phyloP scores from a whole-genome alignment of 2,888 invertebrate species.

The Callosobruchus maculatus region DNA sequence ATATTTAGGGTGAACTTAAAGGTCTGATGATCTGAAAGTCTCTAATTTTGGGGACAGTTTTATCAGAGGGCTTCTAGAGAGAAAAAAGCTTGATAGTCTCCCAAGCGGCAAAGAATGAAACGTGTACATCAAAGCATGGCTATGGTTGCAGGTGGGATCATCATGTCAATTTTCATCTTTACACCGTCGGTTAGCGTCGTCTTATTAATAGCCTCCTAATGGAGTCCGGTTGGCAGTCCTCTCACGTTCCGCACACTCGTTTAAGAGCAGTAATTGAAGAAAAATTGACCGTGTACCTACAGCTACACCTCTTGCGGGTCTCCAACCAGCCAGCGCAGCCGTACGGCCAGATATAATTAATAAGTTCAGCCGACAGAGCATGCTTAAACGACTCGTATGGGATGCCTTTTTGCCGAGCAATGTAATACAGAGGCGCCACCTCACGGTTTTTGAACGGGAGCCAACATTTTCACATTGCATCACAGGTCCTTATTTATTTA shows the following conservation, averaged over 20 bases:
- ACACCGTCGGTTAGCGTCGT: background rate
- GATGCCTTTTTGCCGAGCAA: background rate
- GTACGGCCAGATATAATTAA: background rate
- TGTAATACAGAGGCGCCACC: background rate
- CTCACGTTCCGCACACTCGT: background rate
- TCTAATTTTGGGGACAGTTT: too few species aligned
- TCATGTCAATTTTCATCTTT: background rate
- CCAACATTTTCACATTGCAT: too few species aligned
- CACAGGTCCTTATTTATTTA: too few species aligned
- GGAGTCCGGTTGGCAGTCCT: background rate
- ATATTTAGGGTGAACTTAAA: too few species aligned
- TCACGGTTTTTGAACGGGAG: background rate
- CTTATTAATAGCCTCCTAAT: background rate
- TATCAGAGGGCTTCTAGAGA: too few species aligned
- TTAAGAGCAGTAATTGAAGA: background rate
- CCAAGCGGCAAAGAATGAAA: background rate
- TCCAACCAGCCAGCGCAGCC: too few species aligned
- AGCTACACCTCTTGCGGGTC: background rate
- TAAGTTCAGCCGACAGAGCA: background rate
- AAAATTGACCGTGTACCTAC: background rate
- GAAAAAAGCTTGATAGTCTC: background rate
- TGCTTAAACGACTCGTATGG: background rate
- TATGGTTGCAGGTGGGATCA: background rate
- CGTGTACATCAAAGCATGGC: background rate
- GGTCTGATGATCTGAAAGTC: too few species aligned